Base-by-base conservation (phyloP, 2,113 vertebrate species). In the Mormyrus lacerda region DNA sequence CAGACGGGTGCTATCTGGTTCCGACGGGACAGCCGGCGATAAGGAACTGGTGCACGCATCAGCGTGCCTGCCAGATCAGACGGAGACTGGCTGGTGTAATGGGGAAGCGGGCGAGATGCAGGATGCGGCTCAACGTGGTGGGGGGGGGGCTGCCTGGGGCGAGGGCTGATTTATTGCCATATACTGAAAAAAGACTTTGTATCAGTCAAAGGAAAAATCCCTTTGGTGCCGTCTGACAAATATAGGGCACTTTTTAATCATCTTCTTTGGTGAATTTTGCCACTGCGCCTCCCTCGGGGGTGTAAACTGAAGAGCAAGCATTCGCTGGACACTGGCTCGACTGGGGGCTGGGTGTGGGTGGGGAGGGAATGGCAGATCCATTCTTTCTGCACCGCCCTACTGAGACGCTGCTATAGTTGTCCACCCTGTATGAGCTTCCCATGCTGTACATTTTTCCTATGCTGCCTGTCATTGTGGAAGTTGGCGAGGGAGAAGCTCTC, bases 371-470 rank as follows among this genome's bases (percentile, higher is more conserved):
- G 61, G 31, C 47, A 21, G 11, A 50, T 31, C 90, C 91, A 44
- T 90, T 88, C 73, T 42, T 91, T 90, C 90, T 42, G 58, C 90
- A 90, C 89, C 79, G 47, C 39, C 85, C 84, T 93, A 92, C 91
- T 91, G 92, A 94, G 93, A 92, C 82, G 42, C 85, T 9, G 89
- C 45, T 51, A 53, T 69, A 35, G 91, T 91, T 39, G 48, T 91
- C 92, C 91, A 93, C 92, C 93, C 91, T 91, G 65, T 76, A 94
- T 93, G 92, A 94, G 93, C 95, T 94, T 95, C 93, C 92, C 94
- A 93, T 90, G 31, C 8, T 87, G 31, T 92, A 31, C 85, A 92
- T 95, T 93, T 93, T 92, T 91, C 90, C 91, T 93, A 95, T 95
- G 93, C 85, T 87, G 44, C 3, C 27, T 15, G 58, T 87, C 50